Evolutionary conservation across 2,888 invertebrate species (phyloP), one percentile per base, ranked within the genome.

Genomic region (Pollenia angustigena): DNA sequence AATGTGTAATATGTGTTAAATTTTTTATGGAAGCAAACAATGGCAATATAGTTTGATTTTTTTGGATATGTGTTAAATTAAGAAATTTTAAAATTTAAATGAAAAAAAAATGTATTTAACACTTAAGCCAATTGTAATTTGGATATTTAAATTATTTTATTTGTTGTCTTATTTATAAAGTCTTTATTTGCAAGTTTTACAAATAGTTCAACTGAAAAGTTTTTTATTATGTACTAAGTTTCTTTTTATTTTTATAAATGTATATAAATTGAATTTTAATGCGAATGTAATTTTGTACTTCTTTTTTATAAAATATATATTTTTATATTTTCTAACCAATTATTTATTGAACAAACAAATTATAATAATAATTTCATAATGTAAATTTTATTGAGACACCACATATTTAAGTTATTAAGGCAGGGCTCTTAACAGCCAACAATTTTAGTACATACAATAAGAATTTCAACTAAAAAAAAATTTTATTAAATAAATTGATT

Each of bases 181-280:
- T 86, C 81, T 80, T 86, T 46, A 32, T 72, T 80, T 80, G 62
- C 52, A 75, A 74, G 76, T 69, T 88, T 58, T 89, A 85, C 88
- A 90, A 90, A 80, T 89, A 88, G 89, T 89, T 12, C 18, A 66
- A 52, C 58, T n/a, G 60, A 71, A 62, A 71, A 60, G 12, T 85
- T 89, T 87, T 88, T 83, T 90, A 32, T 32, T 32, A 6, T 32
- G 32, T 6, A 88, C 88, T 90, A 89, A 90, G 89, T 89, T 90
- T 89, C 89, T 90, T 90, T 90, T 16, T 44, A 14, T 66, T 18
- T 11, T 10, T 46, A 23, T 68, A 50, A 18, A 40, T 14, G 64
- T 72, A 58, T 56, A 46, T 90, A 88, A 91, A 90, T 89, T 89
- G 60, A 81, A 60, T 83, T 82, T 74, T 79, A 83, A 85, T 87